Percentiles rank a stretch among this genome's conserved stretches.
Conservation (phyloP, 2,888 invertebrate genomes). For the Neelides folsomi region DNA sequence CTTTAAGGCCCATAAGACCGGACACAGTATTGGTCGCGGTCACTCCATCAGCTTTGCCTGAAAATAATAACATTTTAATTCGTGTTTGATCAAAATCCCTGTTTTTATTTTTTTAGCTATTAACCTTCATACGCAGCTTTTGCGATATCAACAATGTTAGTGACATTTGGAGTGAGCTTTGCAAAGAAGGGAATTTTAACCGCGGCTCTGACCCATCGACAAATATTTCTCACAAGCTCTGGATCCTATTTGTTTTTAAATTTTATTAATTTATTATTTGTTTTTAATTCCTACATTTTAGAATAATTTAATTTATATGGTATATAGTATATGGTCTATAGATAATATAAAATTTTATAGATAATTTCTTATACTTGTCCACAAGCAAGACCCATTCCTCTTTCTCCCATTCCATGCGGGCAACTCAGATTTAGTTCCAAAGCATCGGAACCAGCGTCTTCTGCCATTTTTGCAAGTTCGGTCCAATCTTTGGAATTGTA, state of each 20-base stretch:
- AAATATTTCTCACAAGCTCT: constrained; percentile 71
- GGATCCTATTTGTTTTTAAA: constrained; percentile 55
- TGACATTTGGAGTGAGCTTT: constrained; percentile 95
- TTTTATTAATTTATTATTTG: too few relatives aligned
- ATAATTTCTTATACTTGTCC: constrained; percentile 56
- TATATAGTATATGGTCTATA: too few relatives aligned
- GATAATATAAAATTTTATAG: too few relatives aligned
- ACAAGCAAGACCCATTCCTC: constrained; percentile 96
- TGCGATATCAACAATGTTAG: constrained; percentile 78
- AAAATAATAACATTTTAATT: constrained; percentile 2
- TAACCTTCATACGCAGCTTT: constrained; percentile 73
- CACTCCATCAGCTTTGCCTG: constrained; percentile 84
- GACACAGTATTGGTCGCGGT: constrained; percentile 96
- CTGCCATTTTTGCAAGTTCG: constrained; percentile 60
- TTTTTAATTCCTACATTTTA: too few relatives aligned
- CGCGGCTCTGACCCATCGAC: constrained; percentile 73
- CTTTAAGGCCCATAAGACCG: constrained; percentile 74
- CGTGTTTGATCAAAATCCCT: not conserved
- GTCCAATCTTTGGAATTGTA: constrained; percentile 80
- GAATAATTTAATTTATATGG: too few relatives aligned
- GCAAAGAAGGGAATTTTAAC: constrained; percentile 91
- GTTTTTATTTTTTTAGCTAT: not conserved
- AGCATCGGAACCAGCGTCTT: constrained; percentile 78
- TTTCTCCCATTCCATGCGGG: constrained; percentile 94
- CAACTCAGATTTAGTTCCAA: constrained; percentile 92